Evolutionary conservation across 2,797 vertebrate genomes (phyloP).

Genomic region (Onychomys leucogaster): DNA sequence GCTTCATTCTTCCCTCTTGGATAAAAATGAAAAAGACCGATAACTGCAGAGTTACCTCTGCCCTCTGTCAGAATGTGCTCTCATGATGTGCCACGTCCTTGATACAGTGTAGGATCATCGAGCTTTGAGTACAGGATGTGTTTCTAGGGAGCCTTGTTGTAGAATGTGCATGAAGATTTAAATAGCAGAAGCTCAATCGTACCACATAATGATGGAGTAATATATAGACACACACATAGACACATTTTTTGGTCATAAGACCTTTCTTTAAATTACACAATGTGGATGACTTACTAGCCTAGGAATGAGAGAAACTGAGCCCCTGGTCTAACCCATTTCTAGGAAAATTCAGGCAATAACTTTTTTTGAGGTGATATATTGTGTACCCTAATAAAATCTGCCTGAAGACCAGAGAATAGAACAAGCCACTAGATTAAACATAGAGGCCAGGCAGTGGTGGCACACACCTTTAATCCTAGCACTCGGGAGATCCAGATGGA

Average conservation of each 20-base stretch:
- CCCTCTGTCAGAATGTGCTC: background rate
- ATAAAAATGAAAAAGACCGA: background rate
- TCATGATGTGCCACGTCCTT: background rate
- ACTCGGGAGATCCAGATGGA: no score
- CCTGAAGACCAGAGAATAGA: no score
- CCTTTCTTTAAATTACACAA: conserved; percentile 22
- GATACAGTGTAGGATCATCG: no score
- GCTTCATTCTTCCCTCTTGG: background rate
- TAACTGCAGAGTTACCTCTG: background rate
- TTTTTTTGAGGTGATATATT: no score
- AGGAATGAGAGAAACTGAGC: background rate
- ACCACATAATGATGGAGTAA: background rate
- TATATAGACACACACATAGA: background rate
- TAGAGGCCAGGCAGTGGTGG: no score
- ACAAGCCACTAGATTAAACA: no score
- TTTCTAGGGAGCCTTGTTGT: background rate
- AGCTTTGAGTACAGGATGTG: background rate
- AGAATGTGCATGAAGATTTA: background rate
- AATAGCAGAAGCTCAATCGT: background rate
- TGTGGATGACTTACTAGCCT: background rate
- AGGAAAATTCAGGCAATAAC: conserved; percentile 32
- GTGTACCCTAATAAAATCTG: no score
- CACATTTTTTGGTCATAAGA: background rate
- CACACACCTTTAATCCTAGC: no score
- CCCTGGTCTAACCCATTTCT: background rate